These are phyloP conservation scores for Microtus pennsylvanicus DNA, from an alignment of 2,113 vertebrate genomes.

Conservation along the genomic window DNA sequence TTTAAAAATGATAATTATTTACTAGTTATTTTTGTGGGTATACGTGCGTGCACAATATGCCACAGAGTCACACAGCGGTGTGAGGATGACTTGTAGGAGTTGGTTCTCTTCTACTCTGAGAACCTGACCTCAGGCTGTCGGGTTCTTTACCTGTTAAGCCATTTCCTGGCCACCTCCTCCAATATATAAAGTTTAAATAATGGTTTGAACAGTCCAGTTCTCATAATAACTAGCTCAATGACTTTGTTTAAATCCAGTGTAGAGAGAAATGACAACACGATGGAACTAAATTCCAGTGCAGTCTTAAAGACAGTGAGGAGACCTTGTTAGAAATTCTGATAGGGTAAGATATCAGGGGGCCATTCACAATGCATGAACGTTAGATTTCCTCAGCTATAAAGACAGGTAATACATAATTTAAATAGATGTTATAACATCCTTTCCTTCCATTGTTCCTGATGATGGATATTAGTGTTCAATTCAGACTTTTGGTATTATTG, in stretches of 20 bases:
- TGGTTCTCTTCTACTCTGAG: not conserved
- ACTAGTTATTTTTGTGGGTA: not conserved
- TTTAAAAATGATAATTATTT: not conserved
- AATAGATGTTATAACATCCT: not conserved
- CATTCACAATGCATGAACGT: not conserved
- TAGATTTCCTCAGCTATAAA: not conserved
- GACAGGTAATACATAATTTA: not conserved
- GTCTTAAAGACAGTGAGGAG: not conserved
- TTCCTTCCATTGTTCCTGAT: not conserved
- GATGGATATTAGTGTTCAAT: not conserved
- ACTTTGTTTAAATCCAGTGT: not conserved
- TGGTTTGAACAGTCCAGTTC: not conserved
- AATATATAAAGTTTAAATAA: not conserved
- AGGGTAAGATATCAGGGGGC: not conserved
- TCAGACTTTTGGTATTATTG: not conserved
- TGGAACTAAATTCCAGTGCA: not conserved
- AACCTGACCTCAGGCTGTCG: not conserved
- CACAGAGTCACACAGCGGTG: not conserved
- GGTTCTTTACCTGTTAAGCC: not conserved
- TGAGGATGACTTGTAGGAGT: not conserved
- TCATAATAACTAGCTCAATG: not conserved
- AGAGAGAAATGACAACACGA: not conserved
- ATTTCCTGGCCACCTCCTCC: too few relatives aligned
- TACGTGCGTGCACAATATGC: too few relatives aligned
- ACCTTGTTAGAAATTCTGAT: not conserved